Conservation (phyloP, 2,888 invertebrate species). For the Flabesymbios commensalis region DNA sequence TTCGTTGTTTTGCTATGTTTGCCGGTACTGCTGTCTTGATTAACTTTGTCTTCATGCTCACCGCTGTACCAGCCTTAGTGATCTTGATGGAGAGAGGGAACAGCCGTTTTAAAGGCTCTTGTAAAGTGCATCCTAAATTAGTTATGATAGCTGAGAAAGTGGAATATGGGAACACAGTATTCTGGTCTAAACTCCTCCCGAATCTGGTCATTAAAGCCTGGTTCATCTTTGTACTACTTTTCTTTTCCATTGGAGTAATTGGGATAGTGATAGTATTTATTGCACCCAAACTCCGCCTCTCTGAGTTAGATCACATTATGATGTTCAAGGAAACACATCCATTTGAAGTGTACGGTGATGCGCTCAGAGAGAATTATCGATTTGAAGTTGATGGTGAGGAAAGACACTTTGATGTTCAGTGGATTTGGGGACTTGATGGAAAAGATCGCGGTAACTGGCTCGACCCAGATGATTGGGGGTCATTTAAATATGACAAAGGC, state of each 20-base stretch:
- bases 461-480: constrained; percentile 80
- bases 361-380: constrained; percentile 69
- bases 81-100: constrained; percentile 71
- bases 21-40: constrained; percentile 89
- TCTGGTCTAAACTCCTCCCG: background rate
- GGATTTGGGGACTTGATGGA: constrained; percentile 88
- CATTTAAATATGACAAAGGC: constrained; percentile 75
- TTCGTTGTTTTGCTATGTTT: constrained; percentile 75
- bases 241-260: constrained; percentile 21
- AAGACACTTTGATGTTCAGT: constrained; percentile 78
- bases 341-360: constrained; percentile 85
- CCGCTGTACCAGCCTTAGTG: constrained; percentile 88
- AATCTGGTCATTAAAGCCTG: constrained; percentile 50
- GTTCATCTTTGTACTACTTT: constrained; percentile 58
- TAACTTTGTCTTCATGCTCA: constrained; percentile 88
- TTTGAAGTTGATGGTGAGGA: constrained; percentile 55
- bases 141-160: background rate
- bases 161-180: no score
- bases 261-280: constrained; percentile 31
- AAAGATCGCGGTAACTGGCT: constrained; percentile 84
- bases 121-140: no score
- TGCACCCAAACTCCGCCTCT: constrained; percentile 31
- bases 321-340: constrained; percentile 70
- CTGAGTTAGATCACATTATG: constrained; percentile 68
- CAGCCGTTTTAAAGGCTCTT: constrained; percentile 31